A percentile compares a stretch with the other conserved stretches of the same genome.
Evolutionary conservation across 2,113 vertebrate species (phyloP).

Genomic region (Tetrao urogallus): DNA sequence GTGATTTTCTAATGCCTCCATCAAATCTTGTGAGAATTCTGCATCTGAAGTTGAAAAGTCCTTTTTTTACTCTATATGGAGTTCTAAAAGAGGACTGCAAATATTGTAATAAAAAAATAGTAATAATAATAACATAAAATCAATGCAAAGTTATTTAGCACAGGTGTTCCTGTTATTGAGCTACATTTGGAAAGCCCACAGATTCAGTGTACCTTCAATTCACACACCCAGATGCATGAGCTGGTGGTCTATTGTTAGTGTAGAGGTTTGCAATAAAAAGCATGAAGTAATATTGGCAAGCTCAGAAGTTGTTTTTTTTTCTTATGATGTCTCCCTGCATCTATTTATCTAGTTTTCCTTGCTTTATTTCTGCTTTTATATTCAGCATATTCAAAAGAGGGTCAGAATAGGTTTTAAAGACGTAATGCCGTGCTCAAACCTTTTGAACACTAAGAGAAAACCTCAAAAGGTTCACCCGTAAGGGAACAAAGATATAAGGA

Average conservation of each 20-base stretch:
- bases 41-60: not conserved
- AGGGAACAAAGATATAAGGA: constrained; percentile 51
- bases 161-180: constrained; percentile 48
- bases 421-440: constrained; percentile 33
- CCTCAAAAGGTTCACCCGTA: constrained; percentile 56
- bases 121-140: not conserved
- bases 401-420: constrained; percentile 63
- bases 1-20: not conserved
- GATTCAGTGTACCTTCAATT: constrained; percentile 41
- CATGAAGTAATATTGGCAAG: constrained; percentile 64
- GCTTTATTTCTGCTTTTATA: constrained; percentile 39
- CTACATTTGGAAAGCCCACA: constrained; percentile 58
- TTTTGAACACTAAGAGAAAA: constrained; percentile 44
- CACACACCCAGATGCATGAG: constrained; percentile 36
- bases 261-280: constrained; percentile 54
- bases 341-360: constrained; percentile 59
- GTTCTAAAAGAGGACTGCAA: not conserved
- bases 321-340: constrained; percentile 43
- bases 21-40: not conserved
- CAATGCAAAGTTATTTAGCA: constrained; percentile 42
- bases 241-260: constrained; percentile 51
- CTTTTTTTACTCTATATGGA: fast-evolving
- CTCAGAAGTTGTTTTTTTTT: not conserved
- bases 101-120: not conserved
- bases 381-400: constrained; percentile 66